phyloP scores from a whole-genome alignment of 2,888 invertebrate genomes.

The Trypoxylon attenuatum region DNA sequence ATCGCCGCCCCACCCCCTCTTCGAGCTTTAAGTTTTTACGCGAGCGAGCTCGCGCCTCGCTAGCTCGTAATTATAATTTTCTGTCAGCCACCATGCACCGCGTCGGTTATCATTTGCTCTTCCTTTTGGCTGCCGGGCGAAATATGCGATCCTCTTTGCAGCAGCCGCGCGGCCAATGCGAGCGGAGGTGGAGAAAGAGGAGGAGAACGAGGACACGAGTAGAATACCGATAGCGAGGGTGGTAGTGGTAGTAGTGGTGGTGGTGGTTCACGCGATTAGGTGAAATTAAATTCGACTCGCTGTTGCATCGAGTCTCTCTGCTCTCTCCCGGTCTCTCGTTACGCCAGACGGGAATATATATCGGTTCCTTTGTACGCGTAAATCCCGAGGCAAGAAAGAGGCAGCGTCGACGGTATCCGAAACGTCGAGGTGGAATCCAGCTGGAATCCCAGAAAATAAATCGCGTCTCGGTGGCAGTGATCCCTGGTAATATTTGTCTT shows the following conservation, averaged over 20 bases:
- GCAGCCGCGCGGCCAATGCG: not conserved
- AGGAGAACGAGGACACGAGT: too few species aligned
- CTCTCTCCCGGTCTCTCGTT: not conserved
- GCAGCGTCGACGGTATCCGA: slow-evolving; percentile 32
- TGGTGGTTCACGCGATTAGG: not conserved
- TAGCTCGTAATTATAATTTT: slow-evolving; percentile 43
- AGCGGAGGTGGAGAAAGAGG: not conserved
- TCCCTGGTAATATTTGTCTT: slow-evolving; percentile 68
- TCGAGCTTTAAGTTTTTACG: slow-evolving; percentile 64
- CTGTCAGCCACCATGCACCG: slow-evolving; percentile 16
- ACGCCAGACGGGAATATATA: not conserved
- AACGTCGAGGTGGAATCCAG: slow-evolving; percentile 29
- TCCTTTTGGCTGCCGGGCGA: not conserved
- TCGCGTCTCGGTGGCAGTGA: slow-evolving; percentile 59
- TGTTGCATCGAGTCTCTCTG: slow-evolving; percentile 15
- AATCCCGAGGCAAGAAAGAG: slow-evolving; percentile 24
- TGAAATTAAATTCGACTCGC: slow-evolving; percentile 1
- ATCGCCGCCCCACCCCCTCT: slow-evolving; percentile 28
- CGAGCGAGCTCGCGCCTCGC: slow-evolving; percentile 28
- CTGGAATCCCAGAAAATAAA: slow-evolving; percentile 57
- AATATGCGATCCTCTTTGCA: too few species aligned
- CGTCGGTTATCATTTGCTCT: not conserved
- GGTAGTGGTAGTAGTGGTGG: too few species aligned
- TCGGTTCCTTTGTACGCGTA: slow-evolving; percentile 16
- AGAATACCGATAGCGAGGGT: too few species aligned